Percentiles rank a stretch among this genome's conserved stretches.
These are phyloP conservation scores for Bos indicus DNA, from an alignment of 2,113 vertebrate genomes.

Conservation along the genomic window DNA sequence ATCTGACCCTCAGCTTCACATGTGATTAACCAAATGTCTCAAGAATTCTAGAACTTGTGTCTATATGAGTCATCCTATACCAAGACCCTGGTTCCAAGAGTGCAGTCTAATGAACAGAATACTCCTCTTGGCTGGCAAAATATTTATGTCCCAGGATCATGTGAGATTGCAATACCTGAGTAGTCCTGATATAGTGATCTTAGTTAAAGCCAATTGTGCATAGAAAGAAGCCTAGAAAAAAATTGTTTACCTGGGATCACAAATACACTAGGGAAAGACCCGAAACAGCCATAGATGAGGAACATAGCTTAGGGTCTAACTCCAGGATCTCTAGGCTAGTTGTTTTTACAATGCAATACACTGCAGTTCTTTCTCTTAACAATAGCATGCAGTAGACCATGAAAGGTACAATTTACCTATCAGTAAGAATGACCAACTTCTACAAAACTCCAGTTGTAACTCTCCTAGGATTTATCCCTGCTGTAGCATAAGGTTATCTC, in stretches of 20 bases:
- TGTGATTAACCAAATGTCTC: not conserved
- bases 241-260: not conserved
- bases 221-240: not conserved
- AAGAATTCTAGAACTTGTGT: not conserved
- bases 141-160: not conserved
- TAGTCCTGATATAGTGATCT: not conserved
- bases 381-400: not conserved
- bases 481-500: not conserved
- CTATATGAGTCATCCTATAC: not conserved
- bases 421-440: not conserved
- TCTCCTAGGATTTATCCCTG: not conserved
- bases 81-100: not conserved
- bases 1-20: not conserved
- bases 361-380: too few relatives aligned
- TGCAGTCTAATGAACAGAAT: not conserved
- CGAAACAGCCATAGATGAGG: not conserved
- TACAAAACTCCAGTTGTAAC: not conserved
- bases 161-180: not conserved
- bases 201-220: not conserved
- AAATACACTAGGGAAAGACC: not conserved
- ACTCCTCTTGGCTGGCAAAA: fast-evolving
- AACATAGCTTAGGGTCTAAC: not conserved
- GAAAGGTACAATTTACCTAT: not conserved
- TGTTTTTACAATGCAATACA: fast-evolving
- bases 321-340: not conserved